Conservation (phyloP, 2,888 invertebrate species). For the Eupithecia subumbrata region DNA sequence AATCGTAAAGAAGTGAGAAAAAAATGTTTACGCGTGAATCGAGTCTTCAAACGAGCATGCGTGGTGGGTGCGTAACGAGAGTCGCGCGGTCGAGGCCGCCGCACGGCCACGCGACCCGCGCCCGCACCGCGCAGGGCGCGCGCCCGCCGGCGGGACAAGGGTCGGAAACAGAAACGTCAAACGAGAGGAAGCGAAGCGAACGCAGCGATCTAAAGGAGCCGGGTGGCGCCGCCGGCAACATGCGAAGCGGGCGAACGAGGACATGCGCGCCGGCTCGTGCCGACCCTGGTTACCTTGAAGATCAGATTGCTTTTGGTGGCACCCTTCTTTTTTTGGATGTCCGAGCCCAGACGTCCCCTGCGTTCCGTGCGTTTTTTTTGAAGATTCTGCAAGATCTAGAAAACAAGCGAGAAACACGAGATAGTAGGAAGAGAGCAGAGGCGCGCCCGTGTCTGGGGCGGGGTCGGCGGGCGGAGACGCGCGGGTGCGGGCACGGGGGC, state of each 20-base stretch:
- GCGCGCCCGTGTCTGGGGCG: slow-evolving; percentile 76
- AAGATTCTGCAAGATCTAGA: slow-evolving; percentile 99
- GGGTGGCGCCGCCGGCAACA: slow-evolving; percentile 78
- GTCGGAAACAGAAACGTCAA: slow-evolving; percentile 76
- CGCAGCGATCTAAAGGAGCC: slow-evolving; percentile 80
- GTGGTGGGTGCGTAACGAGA: slow-evolving; percentile 65
- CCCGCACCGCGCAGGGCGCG: slow-evolving; percentile 67
- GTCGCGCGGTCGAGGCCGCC: slow-evolving; percentile 68
- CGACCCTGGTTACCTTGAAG: slow-evolving; percentile 96
- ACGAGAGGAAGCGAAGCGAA: slow-evolving; percentile 80
- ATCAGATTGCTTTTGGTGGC: slow-evolving; percentile 98
- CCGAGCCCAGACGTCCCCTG: slow-evolving; percentile 98
- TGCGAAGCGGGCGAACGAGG: slow-evolving; percentile 84
- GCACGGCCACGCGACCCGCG: slow-evolving; percentile 67
- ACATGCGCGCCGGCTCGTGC: slow-evolving; percentile 83
- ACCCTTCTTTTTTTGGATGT: slow-evolving; percentile 96
- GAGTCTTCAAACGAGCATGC: slow-evolving; percentile 78
- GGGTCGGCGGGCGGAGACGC: slow-evolving; percentile 66
- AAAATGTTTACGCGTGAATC: slow-evolving; percentile 78
- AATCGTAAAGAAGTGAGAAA: slow-evolving; percentile 75
- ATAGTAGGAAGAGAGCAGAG: slow-evolving; percentile 88
- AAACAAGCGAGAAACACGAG: slow-evolving; percentile 95
- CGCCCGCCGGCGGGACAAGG: slow-evolving; percentile 75
- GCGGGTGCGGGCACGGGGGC: slow-evolving; percentile 69
- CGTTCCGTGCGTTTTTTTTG: slow-evolving; percentile 99